Evolutionary conservation across 2,797 vertebrate genomes (phyloP).

Genomic region (Falco biarmicus): DNA sequence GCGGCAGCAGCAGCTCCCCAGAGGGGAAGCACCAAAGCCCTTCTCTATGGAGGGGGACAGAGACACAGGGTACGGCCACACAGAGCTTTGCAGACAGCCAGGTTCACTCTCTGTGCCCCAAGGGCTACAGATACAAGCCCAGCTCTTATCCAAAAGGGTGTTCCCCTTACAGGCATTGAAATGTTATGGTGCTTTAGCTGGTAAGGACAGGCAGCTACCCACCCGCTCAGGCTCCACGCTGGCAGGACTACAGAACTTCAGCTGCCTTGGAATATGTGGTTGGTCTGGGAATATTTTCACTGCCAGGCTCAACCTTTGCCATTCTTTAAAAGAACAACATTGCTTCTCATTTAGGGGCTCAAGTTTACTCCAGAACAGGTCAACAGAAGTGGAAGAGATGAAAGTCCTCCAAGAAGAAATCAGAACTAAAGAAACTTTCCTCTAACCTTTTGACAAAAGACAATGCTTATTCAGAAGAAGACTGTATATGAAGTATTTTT

Average conservation of each 20-base stretch:
- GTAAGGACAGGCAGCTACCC: background rate
- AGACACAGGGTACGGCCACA: background rate
- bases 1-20: background rate
- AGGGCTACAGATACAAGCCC: background rate
- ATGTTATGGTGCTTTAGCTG: background rate
- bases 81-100: background rate
- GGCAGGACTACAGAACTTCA: background rate
- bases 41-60: background rate
- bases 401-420: background rate
- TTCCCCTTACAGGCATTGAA: background rate
- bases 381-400: background rate
- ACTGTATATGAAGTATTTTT: background rate
- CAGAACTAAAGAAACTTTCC: conserved; percentile 35
- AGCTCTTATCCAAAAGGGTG: background rate
- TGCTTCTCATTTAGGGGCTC: background rate
- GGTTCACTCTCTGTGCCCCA: background rate
- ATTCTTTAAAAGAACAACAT: background rate
- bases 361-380: background rate
- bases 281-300: background rate
- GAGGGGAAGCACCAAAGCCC: background rate
- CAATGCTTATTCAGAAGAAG: background rate
- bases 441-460: conserved; percentile 30
- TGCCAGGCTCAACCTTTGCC: background rate
- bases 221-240: background rate
- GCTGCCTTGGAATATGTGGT: background rate